Conservation (phyloP, 1,140 invertebrate genomes). For the Drosophila eugracilis region DNA sequence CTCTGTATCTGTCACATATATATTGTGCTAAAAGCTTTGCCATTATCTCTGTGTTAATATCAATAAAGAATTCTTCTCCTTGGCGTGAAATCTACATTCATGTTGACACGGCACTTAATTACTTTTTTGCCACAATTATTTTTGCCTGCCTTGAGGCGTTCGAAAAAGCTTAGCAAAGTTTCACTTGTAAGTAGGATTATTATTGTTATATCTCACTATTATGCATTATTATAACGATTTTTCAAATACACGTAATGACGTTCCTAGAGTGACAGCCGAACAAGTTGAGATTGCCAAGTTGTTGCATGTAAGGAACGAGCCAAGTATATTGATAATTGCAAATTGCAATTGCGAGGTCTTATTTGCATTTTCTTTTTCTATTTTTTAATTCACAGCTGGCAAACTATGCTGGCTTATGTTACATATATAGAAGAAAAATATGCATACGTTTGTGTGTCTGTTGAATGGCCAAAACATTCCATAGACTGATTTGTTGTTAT, state of each 20-base stretch:
- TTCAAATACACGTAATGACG: neutral
- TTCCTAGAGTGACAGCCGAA: conserved; percentile 12
- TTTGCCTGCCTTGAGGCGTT: conserved; percentile 19
- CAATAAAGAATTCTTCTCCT: no score
- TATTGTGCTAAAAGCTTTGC: no score
- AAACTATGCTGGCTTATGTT: neutral
- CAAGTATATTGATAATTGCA: conserved; percentile 24
- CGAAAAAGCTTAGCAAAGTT: conserved; percentile 8
- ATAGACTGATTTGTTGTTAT: conserved; percentile 31
- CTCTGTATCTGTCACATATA: no score
- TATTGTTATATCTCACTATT: conserved; percentile 5
- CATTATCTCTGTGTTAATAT: no score
- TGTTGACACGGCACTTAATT: neutral
- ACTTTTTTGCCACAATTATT: neutral
- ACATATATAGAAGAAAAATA: neutral
- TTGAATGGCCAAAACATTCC: conserved; percentile 26
- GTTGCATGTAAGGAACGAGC: conserved; percentile 27
- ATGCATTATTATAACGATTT: conserved; percentile 1
- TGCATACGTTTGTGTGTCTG: conserved; percentile 26
- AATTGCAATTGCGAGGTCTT: conserved; percentile 10
- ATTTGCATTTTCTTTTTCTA: conserved; percentile 28
- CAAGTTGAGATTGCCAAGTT: conserved; percentile 16
- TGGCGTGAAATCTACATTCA: neutral
- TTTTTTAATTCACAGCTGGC: conserved; percentile 22
- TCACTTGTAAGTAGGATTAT: neutral